Base-by-base conservation (phyloP, 2,888 invertebrate genomes). In the Lithophane leautieri region DNA sequence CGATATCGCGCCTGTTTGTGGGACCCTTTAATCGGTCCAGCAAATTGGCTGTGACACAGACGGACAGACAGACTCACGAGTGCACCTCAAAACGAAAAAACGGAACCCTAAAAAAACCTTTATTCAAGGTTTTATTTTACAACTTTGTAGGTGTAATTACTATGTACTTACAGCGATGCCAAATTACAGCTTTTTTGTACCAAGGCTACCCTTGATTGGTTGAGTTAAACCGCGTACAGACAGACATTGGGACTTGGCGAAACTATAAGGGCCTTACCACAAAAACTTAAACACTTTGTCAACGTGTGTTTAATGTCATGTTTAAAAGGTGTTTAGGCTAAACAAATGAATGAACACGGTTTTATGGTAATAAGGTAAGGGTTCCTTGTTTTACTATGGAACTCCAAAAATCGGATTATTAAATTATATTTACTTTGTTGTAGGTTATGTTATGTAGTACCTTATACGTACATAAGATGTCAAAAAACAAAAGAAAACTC, bases 401-500 rank as follows among this genome's bases (percentile, higher is more conserved):
- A 54, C 54, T 54, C 54, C n/a, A n/a, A 54, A n/a, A 2, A 12
- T 54, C 11, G 4, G 12, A 54, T 54, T 4, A 50, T n/a, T 7
- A 56, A 25, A n/a, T n/a, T 14, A 56, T 4, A 56, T 8, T 56
- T 56, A 56, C 25, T 25, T 56, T 56, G 54, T 54, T 54, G n/a
- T n/a, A 6, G 54, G n/a, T n/a, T 4, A 54, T n/a, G 22, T 34
- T 34, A 6, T 34, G 40, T 40, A 42, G 47, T n/a, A 58, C 56
- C 56, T 16, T 25, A 58, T 16, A 28, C 12, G n/a, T 52, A 60
- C 19, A 2, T 58, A 40, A 11, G n/a, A 47, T 16, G 40, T 40
- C 14, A 76, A 72, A 61, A 69, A 60, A 28, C 9, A 28, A 58
- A 78, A 62, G 70, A 77, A 65, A 52, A 19, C 25, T 63, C 40